phyloP scores from a whole-genome alignment of 2,797 vertebrate genomes.

The Anas bernieri region DNA sequence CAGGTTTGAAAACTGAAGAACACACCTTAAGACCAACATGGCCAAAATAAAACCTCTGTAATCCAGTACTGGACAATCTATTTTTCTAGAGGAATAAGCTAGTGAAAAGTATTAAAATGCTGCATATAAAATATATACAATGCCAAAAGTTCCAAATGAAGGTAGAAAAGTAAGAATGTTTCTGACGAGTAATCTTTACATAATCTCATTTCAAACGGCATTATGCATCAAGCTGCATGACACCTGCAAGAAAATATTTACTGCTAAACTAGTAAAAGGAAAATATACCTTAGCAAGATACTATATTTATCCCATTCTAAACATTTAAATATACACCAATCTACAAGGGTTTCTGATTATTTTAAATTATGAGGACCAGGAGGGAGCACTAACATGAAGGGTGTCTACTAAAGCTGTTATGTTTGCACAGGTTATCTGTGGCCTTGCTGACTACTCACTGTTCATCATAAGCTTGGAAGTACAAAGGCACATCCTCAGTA shows the following conservation, averaged over 20 bases:
- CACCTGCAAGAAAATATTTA: constrained; percentile 29
- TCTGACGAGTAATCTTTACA: constrained; percentile 27
- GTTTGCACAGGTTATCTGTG: background rate
- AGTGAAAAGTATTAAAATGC: background rate
- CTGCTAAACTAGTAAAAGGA: background rate
- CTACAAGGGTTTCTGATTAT: background rate
- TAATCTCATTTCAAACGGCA: background rate
- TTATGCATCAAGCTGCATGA: background rate
- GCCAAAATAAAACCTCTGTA: background rate
- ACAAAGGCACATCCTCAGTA: background rate
- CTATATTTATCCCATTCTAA: background rate
- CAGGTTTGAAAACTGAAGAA: background rate
- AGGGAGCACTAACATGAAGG: background rate
- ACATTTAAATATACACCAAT: background rate
- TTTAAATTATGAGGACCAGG: background rate
- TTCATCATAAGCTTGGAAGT: background rate
- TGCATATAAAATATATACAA: background rate
- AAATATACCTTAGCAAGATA: background rate
- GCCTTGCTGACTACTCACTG: background rate
- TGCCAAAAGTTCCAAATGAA: constrained; percentile 10
- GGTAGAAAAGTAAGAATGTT: background rate
- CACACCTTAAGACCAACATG: accelerated
- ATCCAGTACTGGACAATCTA: background rate
- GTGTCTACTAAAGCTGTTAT: background rate
- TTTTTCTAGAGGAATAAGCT: background rate